Conservation (phyloP, 2,888 invertebrate species). For the Hirtodrosophila alboralis region DNA sequence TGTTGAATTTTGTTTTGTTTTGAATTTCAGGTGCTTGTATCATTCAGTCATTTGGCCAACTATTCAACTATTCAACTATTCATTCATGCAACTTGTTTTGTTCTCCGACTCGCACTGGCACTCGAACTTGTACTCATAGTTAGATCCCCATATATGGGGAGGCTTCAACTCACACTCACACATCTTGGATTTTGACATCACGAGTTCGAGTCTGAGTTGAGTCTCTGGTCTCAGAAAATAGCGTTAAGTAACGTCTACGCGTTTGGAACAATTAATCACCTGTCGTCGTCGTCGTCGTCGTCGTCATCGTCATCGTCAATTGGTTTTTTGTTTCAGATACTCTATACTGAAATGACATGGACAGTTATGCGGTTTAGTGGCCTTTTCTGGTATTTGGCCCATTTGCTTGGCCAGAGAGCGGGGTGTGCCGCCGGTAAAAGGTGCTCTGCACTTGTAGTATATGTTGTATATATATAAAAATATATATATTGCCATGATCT, state of each 20-base stretch:
- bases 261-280: slow-evolving; percentile 78
- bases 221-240: slow-evolving; percentile 31
- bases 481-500: slow-evolving; percentile 40
- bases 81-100: slow-evolving; percentile 73
- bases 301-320: slow-evolving; percentile 53
- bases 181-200: slow-evolving; percentile 64
- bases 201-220: slow-evolving; percentile 38
- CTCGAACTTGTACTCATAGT: slow-evolving; percentile 34
- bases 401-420: slow-evolving; percentile 16
- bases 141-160: slow-evolving; percentile 46
- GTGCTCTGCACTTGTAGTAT: slow-evolving; percentile 49
- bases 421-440: slow-evolving; percentile 38
- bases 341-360: slow-evolving; percentile 50
- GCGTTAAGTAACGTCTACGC: slow-evolving; percentile 79
- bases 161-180: slow-evolving; percentile 32
- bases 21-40: slow-evolving; percentile 78
- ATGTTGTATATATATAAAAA: no score
- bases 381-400: slow-evolving; percentile 66
- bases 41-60: slow-evolving; percentile 74
- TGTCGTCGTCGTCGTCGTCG: slow-evolving; percentile 67
- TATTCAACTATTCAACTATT: slow-evolving; percentile 66
- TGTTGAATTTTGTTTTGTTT: slow-evolving; percentile 74
- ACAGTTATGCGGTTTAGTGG: slow-evolving; percentile 75
- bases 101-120: slow-evolving; percentile 36
- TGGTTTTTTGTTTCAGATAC: slow-evolving; percentile 53